A percentile compares a stretch with the other conserved stretches of the same genome.
Conservation (phyloP, 2,888 invertebrate genomes). For the Lepidocyrtoides sp. region DNA sequence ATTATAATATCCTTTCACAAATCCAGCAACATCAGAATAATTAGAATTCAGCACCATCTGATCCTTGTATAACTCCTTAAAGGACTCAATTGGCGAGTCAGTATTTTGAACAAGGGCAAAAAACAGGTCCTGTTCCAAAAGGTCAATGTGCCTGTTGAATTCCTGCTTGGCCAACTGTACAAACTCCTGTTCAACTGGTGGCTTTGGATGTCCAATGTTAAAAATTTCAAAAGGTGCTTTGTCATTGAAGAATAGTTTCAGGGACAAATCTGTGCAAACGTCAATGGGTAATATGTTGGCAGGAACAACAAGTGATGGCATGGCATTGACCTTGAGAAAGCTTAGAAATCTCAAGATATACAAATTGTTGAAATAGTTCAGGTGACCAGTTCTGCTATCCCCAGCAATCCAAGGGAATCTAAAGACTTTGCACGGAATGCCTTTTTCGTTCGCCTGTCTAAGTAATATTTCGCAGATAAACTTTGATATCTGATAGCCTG, state of each 20-base stretch:
- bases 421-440: slow-evolving; percentile 75
- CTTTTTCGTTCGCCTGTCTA: slow-evolving; percentile 52
- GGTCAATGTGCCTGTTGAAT: slow-evolving; percentile 47
- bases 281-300: slow-evolving; percentile 66
- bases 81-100: neutral
- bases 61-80: slow-evolving; percentile 37
- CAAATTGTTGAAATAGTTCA: slow-evolving; percentile 56
- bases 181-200: slow-evolving; percentile 53
- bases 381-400: slow-evolving; percentile 52
- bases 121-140: slow-evolving; percentile 50
- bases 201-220: slow-evolving; percentile 52
- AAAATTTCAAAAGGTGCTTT: slow-evolving; percentile 50
- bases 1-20: slow-evolving; percentile 18
- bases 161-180: slow-evolving; percentile 55
- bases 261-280: slow-evolving; percentile 27
- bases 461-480: slow-evolving; percentile 78
- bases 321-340: slow-evolving; percentile 59
- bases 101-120: neutral
- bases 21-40: slow-evolving; percentile 1
- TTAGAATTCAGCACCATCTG: neutral
- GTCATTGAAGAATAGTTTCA: slow-evolving; percentile 62
- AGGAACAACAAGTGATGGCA: slow-evolving; percentile 28
- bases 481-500: slow-evolving; percentile 59
- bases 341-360: slow-evolving; percentile 59
- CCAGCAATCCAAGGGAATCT: slow-evolving; percentile 73